phyloP scores from a whole-genome alignment of 2,797 vertebrate genomes.

The Falco naumanni region DNA sequence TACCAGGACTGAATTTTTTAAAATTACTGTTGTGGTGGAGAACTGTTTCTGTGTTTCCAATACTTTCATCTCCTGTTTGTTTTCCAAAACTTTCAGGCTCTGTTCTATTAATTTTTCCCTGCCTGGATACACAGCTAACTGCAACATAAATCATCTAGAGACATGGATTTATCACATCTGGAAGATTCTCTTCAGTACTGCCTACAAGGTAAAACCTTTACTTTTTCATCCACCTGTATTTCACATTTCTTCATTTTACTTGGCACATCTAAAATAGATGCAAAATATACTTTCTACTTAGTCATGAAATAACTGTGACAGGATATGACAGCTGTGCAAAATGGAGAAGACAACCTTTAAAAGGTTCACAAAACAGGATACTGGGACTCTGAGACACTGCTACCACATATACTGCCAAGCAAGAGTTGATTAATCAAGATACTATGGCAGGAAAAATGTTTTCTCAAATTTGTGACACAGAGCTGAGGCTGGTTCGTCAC shows the following conservation, averaged over 20 bases:
- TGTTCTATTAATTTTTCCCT: slow-evolving; percentile 41
- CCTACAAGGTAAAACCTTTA: slow-evolving; percentile 1
- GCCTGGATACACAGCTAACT: slow-evolving; percentile 26
- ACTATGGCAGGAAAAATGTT: background rate
- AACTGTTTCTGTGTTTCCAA: background rate
- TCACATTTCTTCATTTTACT: background rate
- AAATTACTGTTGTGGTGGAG: background rate
- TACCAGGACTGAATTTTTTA: background rate
- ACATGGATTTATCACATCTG: background rate
- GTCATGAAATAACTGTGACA: background rate
- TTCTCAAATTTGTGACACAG: background rate
- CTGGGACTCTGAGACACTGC: background rate
- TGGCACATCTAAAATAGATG: background rate
- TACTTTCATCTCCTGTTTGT: background rate
- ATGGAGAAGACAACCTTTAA: background rate
- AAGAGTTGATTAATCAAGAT: background rate
- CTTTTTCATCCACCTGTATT: background rate
- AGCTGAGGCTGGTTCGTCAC: background rate
- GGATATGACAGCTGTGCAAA: slow-evolving; percentile 6
- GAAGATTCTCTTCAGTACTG: slow-evolving; percentile 14
- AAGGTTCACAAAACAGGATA: slow-evolving; percentile 17
- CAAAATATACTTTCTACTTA: slow-evolving; percentile 19
- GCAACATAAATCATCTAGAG: slow-evolving; percentile 55
- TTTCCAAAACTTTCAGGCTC: slow-evolving; percentile 23
- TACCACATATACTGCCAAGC: background rate